These are phyloP conservation scores for Sinocyclocheilus maitianheensis DNA, from an alignment of 2,113 vertebrate species.

Conservation along the genomic window DNA sequence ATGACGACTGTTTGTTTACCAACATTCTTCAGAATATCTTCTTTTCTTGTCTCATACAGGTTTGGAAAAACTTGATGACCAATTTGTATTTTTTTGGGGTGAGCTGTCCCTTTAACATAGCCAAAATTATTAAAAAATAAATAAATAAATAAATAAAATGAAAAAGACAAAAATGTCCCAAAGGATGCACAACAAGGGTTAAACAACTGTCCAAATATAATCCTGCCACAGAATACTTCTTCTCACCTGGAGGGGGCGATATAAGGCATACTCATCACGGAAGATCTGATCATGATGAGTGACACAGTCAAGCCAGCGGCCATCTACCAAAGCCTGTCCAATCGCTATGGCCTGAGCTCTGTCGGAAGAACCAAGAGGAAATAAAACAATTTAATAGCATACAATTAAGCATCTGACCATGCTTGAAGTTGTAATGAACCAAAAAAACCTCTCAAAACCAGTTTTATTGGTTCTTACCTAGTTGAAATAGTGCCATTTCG, in stretches of 20 bases:
- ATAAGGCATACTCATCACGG: conserved; percentile 95
- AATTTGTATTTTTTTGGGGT: background rate
- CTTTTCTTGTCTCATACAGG: too few relatives aligned
- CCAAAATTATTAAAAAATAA: too few relatives aligned
- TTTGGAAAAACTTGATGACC: background rate
- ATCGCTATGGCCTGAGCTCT: conserved; percentile 97
- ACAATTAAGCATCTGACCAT: background rate
- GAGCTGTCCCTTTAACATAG: background rate
- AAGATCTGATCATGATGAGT: conserved; percentile 97
- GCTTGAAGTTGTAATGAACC: background rate
- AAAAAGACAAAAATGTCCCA: background rate
- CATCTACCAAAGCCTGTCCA: conserved; percentile 93
- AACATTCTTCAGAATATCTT: too few relatives aligned
- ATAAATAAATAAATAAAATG: too few relatives aligned
- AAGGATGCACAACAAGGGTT: background rate
- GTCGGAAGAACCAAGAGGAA: conserved; percentile 20
- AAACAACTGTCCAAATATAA: background rate
- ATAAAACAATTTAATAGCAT: background rate
- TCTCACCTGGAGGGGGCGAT: conserved; percentile 90
- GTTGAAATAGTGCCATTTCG: conserved; percentile 93
- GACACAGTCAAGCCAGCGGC: conserved; percentile 95
- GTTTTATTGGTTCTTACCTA: conserved; percentile 70
- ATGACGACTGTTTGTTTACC: too few relatives aligned
- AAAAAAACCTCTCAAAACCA: background rate
- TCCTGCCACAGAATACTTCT: background rate